phyloP scores from a whole-genome alignment of 2,888 invertebrate genomes.

The Gymnoscelis rufifasciata region DNA sequence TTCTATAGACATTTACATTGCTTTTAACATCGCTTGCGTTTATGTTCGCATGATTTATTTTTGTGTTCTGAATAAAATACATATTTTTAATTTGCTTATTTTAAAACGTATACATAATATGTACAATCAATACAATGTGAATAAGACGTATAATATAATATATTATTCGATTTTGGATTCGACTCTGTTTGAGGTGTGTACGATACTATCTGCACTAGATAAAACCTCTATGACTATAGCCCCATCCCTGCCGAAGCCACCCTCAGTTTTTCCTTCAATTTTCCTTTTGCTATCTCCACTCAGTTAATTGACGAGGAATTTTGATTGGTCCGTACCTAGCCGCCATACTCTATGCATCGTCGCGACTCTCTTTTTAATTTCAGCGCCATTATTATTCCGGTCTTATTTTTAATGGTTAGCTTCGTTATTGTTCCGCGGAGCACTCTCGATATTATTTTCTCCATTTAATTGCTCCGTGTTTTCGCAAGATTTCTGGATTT shows the following conservation, averaged over 20 bases:
- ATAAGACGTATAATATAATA: no score
- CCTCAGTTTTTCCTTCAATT: constrained; percentile 76
- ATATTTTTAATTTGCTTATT: no score
- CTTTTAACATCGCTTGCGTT: not conserved
- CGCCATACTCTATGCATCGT: constrained; percentile 73
- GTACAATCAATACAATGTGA: no score
- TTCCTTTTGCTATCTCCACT: constrained; percentile 76
- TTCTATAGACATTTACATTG: not conserved
- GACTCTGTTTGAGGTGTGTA: no score
- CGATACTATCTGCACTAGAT: no score
- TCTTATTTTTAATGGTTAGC: constrained; percentile 75
- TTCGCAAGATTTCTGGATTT: constrained; percentile 42
- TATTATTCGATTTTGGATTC: no score
- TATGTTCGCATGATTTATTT: no score
- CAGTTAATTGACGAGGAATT: constrained; percentile 78
- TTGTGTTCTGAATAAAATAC: no score
- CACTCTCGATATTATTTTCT: constrained; percentile 65
- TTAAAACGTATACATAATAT: no score
- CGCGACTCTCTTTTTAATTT: constrained; percentile 59
- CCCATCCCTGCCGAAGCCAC: constrained; percentile 45
- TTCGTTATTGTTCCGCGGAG: constrained; percentile 68
- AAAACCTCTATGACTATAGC: not conserved
- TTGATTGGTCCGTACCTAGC: constrained; percentile 69
- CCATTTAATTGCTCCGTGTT: constrained; percentile 62
- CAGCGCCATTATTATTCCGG: constrained; percentile 69